Conservation (phyloP, 2,888 invertebrate genomes). For the Saturnia japonica region DNA sequence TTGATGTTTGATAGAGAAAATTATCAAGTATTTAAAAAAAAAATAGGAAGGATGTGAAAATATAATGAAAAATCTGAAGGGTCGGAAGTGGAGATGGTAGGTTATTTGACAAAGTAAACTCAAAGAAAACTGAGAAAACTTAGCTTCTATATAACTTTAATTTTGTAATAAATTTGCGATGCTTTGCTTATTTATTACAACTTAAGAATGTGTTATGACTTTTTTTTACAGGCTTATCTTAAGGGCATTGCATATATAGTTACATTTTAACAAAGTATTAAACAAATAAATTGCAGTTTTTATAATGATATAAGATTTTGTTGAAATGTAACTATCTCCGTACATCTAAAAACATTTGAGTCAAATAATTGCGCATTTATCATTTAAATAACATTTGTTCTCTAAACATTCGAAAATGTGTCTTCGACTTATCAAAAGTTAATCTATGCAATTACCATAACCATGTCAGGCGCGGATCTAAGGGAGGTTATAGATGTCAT, state of each 20-base stretch:
- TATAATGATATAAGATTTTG: neutral
- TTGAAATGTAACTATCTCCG: neutral
- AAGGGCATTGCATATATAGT: neutral
- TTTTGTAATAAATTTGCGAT: neutral
- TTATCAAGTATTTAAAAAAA: too few relatives aligned
- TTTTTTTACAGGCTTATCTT: slow-evolving; percentile 3
- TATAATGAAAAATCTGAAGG: too few relatives aligned
- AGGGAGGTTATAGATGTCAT: too few relatives aligned
- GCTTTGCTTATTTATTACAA: neutral
- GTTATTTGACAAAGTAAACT: too few relatives aligned
- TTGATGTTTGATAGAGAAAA: too few relatives aligned
- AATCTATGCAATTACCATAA: neutral
- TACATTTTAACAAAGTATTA: neutral
- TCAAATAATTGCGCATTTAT: neutral
- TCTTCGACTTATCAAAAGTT: neutral
- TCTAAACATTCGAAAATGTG: neutral
- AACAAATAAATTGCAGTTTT: neutral
- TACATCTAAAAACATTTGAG: neutral
- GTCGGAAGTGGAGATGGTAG: too few relatives aligned
- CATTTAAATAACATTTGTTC: neutral
- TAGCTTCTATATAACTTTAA: neutral
- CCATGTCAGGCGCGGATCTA: too few relatives aligned
- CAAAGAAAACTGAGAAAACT: too few relatives aligned
- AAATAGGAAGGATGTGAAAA: too few relatives aligned
- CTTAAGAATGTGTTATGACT: slow-evolving; percentile 2